A percentile compares a stretch with the other conserved stretches of the same genome.
These are phyloP conservation scores for Sebastes trivittatus DNA, from an alignment of 2,797 vertebrate species.

Conservation along the genomic window DNA sequence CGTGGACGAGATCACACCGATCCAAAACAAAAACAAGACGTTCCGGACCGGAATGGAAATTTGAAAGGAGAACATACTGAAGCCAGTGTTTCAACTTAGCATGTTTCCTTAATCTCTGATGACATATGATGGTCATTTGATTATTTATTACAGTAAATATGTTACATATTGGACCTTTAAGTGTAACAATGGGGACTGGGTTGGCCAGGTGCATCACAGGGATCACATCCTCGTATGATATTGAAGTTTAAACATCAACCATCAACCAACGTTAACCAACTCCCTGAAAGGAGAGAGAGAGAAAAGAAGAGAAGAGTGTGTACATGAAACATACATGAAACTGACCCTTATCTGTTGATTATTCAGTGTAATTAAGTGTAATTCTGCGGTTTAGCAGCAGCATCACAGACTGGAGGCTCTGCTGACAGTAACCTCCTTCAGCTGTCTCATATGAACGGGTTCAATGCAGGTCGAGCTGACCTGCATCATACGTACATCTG, in stretches of 20 bases:
- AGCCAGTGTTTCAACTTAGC: too few relatives aligned
- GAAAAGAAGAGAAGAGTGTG: not conserved
- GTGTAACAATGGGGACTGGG: not conserved
- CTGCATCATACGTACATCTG: constrained; percentile 17
- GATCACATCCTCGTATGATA: not conserved
- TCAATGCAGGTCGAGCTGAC: not conserved
- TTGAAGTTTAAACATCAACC: not conserved
- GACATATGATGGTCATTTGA: too few relatives aligned
- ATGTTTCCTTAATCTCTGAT: too few relatives aligned
- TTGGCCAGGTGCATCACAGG: not conserved
- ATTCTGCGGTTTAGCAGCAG: not conserved
- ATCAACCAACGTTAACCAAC: not conserved
- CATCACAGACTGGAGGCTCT: not conserved
- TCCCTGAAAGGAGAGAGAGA: not conserved
- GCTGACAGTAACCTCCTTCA: not conserved
- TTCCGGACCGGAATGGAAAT: too few relatives aligned
- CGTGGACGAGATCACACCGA: too few relatives aligned
- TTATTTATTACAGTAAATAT: too few relatives aligned
- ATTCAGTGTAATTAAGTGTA: not conserved
- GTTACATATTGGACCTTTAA: too few relatives aligned
- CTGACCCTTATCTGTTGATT: not conserved
- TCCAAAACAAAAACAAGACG: too few relatives aligned
- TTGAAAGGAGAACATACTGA: too few relatives aligned
- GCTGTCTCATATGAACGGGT: not conserved
- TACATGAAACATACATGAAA: not conserved